Percentiles rank a stretch among this genome's conserved stretches.
Conservation (phyloP, 2,888 invertebrate species). For the Conus canariensis region DNA sequence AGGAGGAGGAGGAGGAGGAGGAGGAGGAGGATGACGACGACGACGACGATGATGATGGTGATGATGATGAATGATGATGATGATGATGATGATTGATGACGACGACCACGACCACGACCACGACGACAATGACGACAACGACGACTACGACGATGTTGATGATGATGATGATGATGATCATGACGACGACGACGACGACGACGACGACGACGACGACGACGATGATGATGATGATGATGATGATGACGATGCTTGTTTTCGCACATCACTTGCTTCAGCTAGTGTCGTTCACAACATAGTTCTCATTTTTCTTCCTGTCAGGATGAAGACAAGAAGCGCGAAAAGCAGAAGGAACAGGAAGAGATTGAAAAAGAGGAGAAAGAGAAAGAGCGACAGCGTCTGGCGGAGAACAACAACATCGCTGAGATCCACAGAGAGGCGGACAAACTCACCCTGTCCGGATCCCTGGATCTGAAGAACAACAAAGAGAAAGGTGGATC, state of each 20-base stretch:
- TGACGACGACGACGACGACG: not conserved
- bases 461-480: conserved; percentile 69
- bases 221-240: conserved; percentile 18
- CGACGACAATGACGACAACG: not conserved
- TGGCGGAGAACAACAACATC: conserved; percentile 74
- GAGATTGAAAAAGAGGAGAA: conserved; percentile 63
- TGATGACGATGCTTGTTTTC: not conserved
- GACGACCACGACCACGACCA: too few species aligned
- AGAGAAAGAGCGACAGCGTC: conserved; percentile 63
- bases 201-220: not conserved
- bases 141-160: not conserved
- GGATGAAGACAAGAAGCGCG: conserved; percentile 71
- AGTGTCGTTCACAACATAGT: too few species aligned
- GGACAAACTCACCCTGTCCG: conserved; percentile 62
- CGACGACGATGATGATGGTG: too few species aligned
- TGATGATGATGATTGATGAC: too few species aligned
- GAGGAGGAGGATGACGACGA: too few species aligned
- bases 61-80: too few species aligned
- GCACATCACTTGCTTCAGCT: too few species aligned
- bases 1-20: too few species aligned
- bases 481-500: conserved; percentile 72
- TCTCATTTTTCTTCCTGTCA: conserved; percentile 42
- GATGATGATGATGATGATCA: not conserved
- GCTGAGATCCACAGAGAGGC: conserved; percentile 61
- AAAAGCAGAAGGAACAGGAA: conserved; percentile 65